Evolutionary conservation across 2,113 vertebrate species (phyloP).

Genomic region (Eleginops maclovinus): DNA sequence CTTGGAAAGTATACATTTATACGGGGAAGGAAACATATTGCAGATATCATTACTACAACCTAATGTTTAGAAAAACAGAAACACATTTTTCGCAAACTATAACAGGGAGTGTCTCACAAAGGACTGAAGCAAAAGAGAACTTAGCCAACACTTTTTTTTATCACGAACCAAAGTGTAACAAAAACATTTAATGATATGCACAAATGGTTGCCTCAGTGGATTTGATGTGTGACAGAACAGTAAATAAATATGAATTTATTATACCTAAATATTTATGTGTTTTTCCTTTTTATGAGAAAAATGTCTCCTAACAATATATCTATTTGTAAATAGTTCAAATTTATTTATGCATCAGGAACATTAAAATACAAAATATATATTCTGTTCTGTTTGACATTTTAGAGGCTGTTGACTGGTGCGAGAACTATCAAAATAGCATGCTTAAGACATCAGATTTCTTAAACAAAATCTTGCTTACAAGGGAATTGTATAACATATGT

Average conservation of each 20-base stretch:
- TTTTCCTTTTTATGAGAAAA: conserved; percentile 64
- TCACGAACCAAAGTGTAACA: conserved; percentile 34
- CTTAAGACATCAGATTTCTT: conserved; percentile 93
- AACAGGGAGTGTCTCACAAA: conserved; percentile 78
- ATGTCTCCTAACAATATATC: conserved; percentile 63
- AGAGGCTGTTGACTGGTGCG: conserved; percentile 71
- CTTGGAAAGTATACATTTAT: conserved; percentile 88
- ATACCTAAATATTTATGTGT: conserved; percentile 67
- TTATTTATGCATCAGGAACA: conserved; percentile 74
- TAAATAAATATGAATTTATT: conserved; percentile 79
- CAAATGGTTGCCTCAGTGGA: conserved; percentile 50
- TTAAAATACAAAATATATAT: conserved; percentile 79
- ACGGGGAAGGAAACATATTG: conserved; percentile 84
- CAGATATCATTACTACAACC: conserved; percentile 84
- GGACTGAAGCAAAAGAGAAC: conserved; percentile 60
- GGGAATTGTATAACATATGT: conserved; percentile 84
- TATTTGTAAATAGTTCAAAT: conserved; percentile 75
- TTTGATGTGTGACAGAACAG: conserved; percentile 64
- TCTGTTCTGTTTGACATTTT: conserved; percentile 75
- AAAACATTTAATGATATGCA: conserved; percentile 46
- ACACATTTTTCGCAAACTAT: conserved; percentile 76
- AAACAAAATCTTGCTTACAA: conserved; percentile 96
- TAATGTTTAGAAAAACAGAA: conserved; percentile 79
- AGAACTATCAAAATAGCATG: conserved; percentile 80
- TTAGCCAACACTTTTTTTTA: conserved; percentile 26